Evolutionary conservation across 2,888 invertebrate genomes (phyloP), one percentile per base, ranked within the genome.

Genomic region (Diabrotica balteata): DNA sequence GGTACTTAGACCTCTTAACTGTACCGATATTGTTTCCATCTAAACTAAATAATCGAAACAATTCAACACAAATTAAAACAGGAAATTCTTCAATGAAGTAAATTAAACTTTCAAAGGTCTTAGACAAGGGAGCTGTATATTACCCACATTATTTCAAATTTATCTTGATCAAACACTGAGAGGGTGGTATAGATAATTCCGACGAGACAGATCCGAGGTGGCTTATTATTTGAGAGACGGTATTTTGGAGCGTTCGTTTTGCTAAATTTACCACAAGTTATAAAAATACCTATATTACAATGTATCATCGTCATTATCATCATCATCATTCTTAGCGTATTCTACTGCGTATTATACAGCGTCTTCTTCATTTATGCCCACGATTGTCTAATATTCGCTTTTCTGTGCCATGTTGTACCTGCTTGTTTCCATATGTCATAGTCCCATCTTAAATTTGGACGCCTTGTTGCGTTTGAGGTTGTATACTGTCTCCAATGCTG

Each of bases 301-400:
- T 96, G 95, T 84, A 97, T n/a, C n/a, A n/a, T n/a, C n/a, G n/a
- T n/a, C n/a, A n/a, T n/a, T n/a, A n/a, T n/a, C n/a, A n/a, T n/a
- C 95, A 8, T 96, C 96, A 0, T 96, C 94, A 81, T 97, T 95
- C 80, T 97, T 96, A 1, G 97, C 97, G 84, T 98, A 98, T 65
- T 17, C 17, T 17, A 17, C 17, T 17, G 17, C 17, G 17, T 17
- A 17, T 17, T 17, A 17, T 17, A 17, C 17, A 17, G 17, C 17
- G 17, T 17, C 1, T 17, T 17, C 17, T 17, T 17, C 17, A 17
- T 17, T 17, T 17, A 17, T 17, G 17, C 17, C 17, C 17, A 17
- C 17, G 2, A 17, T 17, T 17, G 17, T 17, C 17, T 17, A 17
- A 17, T 17, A 17, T 1, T 17, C 17, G 17, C 17, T 17, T 17